Evolutionary conservation across 2,888 invertebrate genomes (phyloP).

Genomic region (Apamea anceps): DNA sequence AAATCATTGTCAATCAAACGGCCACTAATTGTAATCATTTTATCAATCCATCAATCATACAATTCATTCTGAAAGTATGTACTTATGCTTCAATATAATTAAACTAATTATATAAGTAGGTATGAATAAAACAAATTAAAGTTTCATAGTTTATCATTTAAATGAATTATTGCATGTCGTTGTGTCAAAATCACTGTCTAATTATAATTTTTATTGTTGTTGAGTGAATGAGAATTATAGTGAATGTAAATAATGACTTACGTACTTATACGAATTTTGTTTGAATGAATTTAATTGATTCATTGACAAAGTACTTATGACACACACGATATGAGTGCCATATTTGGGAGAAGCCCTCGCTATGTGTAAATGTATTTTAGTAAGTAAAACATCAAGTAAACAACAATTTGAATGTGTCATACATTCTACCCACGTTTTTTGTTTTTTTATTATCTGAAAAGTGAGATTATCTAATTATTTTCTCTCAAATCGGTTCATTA

Average conservation of each 20-base stretch:
- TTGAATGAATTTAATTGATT: constrained; percentile 8
- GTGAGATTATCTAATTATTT: too few species aligned
- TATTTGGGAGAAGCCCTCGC: constrained; percentile 6
- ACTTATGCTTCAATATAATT: constrained; percentile 44
- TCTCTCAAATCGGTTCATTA: too few species aligned
- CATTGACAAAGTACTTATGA: background rate
- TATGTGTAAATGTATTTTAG: background rate
- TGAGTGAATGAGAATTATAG: background rate
- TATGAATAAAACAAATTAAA: background rate
- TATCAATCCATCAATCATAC: constrained; percentile 52
- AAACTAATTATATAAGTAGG: constrained; percentile 28
- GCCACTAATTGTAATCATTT: constrained; percentile 49
- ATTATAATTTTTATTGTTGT: constrained; percentile 22
- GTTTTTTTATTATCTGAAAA: too few species aligned
- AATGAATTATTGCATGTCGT: constrained; percentile 34
- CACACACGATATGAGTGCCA: background rate
- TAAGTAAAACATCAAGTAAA: too few species aligned
- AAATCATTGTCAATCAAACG: constrained; percentile 56
- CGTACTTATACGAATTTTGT: background rate
- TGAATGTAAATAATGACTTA: background rate
- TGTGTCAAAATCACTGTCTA: constrained; percentile 22
- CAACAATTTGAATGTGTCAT: too few species aligned
- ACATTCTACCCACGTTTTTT: too few species aligned
- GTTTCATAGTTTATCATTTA: constrained; percentile 28
- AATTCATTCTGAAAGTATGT: constrained; percentile 18